phyloP scores from a whole-genome alignment of 2,113 vertebrate species.

The Sander lucioperca region DNA sequence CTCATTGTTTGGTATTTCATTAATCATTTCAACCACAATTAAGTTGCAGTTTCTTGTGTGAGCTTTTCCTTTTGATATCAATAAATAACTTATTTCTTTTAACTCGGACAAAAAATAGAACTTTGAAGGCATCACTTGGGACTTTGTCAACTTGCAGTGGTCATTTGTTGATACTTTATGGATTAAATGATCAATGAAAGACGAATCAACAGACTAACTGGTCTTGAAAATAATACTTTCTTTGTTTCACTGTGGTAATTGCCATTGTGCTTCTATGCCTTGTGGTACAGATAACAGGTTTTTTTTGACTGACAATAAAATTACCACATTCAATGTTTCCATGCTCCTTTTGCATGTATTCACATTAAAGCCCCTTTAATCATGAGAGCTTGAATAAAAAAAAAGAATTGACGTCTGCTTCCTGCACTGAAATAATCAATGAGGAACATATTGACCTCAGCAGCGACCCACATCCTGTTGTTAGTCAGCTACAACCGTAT shows the following conservation, averaged over 20 bases:
- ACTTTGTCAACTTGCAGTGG: neutral
- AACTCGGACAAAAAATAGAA: neutral
- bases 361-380: neutral
- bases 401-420: slow-evolving; percentile 18
- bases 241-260: slow-evolving; percentile 1
- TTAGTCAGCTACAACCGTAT: slow-evolving; percentile 13
- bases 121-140: neutral
- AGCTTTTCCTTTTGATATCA: slow-evolving; percentile 1
- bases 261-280: neutral
- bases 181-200: slow-evolving; percentile 2
- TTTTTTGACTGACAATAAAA: slow-evolving; percentile 40
- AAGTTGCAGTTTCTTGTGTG: neutral
- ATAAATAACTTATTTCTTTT: neutral
- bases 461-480: slow-evolving; percentile 48
- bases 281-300: neutral
- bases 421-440: slow-evolving; percentile 38
- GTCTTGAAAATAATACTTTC: neutral
- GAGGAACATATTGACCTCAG: slow-evolving; percentile 34
- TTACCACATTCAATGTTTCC: neutral
- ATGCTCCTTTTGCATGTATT: neutral
- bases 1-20: neutral
- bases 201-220: neutral
- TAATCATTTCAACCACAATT: neutral
- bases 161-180: neutral
- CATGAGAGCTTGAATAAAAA: slow-evolving; percentile 4